These are phyloP conservation scores for Pipistrellus nathusii DNA, from an alignment of 2,797 vertebrate species.

Conservation along the genomic window DNA sequence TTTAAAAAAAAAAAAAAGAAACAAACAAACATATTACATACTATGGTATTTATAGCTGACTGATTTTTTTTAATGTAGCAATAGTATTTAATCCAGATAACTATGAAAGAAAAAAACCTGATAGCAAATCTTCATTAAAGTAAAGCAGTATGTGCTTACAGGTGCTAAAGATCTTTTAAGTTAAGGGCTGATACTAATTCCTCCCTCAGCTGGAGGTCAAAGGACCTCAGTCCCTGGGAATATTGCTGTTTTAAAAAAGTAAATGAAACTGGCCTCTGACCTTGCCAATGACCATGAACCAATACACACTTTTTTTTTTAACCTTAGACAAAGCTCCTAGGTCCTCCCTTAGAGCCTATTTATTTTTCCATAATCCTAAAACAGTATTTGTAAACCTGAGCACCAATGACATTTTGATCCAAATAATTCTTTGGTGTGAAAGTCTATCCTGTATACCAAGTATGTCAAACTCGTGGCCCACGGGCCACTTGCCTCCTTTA, in stretches of 20 bases:
- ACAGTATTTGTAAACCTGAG: background rate
- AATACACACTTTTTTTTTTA: background rate
- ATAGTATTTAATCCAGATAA: conserved; percentile 37
- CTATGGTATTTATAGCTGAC: background rate
- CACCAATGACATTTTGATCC: background rate
- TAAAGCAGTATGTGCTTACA: background rate
- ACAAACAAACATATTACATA: conserved; percentile 44
- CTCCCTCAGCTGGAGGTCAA: background rate
- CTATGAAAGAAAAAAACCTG: background rate
- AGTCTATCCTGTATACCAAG: background rate
- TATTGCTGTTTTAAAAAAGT: conserved; percentile 9
- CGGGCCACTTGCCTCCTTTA: no score
- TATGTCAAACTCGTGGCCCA: no score
- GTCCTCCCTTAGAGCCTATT: background rate
- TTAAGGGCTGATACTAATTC: background rate
- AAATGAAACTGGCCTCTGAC: background rate
- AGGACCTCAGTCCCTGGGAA: background rate
- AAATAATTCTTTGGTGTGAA: background rate
- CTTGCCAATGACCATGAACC: background rate
- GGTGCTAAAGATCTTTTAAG: background rate
- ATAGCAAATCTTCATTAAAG: background rate
- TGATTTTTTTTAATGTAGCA: background rate
- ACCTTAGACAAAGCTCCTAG: background rate
- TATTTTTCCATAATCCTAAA: background rate
- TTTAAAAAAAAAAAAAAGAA: no score